These are phyloP conservation scores for Sigmodon hispidus DNA, from an alignment of 2,113 vertebrate genomes.

Conservation along the genomic window DNA sequence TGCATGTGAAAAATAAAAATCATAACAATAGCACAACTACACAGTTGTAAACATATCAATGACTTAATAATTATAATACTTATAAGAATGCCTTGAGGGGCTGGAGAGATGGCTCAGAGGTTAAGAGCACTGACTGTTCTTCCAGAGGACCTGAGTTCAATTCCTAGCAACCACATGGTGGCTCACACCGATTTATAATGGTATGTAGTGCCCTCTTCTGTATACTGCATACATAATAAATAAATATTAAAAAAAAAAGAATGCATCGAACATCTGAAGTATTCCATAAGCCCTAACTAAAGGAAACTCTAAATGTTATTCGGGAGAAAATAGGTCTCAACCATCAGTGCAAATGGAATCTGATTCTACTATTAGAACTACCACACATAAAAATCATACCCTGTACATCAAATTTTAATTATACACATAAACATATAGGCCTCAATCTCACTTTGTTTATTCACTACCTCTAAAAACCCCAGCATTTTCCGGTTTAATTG, in stretches of 20 bases:
- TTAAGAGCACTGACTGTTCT: too few species aligned
- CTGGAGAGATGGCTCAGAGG: too few species aligned
- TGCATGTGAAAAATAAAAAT: conserved; percentile 49
- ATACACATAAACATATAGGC: background rate
- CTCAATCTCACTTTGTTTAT: conserved; percentile 4
- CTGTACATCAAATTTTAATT: conserved; percentile 12
- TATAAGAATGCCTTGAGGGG: too few species aligned
- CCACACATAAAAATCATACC: conserved; percentile 24
- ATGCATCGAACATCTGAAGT: background rate
- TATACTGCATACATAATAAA: too few species aligned
- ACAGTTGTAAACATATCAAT: background rate
- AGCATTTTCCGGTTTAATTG: background rate
- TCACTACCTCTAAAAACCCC: background rate
- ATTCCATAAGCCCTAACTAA: conserved; percentile 14
- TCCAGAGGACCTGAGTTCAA: too few species aligned
- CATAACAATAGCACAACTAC: conserved; percentile 8
- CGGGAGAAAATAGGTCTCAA: conserved; percentile 33
- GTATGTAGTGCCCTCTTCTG: too few species aligned
- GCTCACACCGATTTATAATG: too few species aligned
- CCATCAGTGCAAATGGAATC: conserved; percentile 35
- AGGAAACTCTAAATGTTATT: conserved; percentile 1
- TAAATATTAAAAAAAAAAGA: too few species aligned
- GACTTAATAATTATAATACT: conserved; percentile 32
- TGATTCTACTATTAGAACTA: conserved; percentile 7
- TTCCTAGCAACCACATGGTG: too few species aligned